Evolutionary conservation across 2,113 vertebrate genomes (phyloP), one percentile per base, ranked within the genome.

Genomic region (Anhinga rufa): DNA sequence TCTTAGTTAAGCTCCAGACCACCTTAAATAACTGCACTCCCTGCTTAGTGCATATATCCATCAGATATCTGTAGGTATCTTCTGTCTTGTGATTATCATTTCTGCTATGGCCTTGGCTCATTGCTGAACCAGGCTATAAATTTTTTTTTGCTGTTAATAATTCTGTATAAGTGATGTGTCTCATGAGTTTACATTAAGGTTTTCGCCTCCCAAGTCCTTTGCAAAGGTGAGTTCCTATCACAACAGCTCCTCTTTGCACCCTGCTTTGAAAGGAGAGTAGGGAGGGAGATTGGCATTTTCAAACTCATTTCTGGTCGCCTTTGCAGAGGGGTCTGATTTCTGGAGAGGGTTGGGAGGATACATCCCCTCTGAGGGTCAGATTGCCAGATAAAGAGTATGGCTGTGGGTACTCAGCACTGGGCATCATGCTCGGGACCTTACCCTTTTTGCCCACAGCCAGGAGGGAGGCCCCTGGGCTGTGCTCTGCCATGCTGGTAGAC

Each of bases 1-100:
- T 97, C 79, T 81, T 77, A 96, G 86, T 93, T 95, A 82, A 92
- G 84, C 38, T 87, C 71, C 58, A 77, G 89, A 95, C 81, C 89
- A 93, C 92, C 95, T 95, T 97, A 95, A 96, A 95, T 86, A 89
- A 62, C 46, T 89, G 46, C 31, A 38, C 10, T 87, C 69, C 34
- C 69, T 65, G 12, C 26, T 82, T 85, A 49, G 20, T 65, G 22
- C n/a, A 9, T 72, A 19, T 42, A 79, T 66, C 46, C 16, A 31
- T n/a, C n/a, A n/a, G n/a, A n/a, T n/a, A n/a, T n/a, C n/a, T n/a
- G n/a, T 32, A 82, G 66, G 49, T 61, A 40, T 72, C 36, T 89
- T 72, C 66, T 84, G 6, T 66, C 38, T 25, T 0, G 0, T 25
- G 26, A 20, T 74, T 49, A 40, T 69, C 20, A 20, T 65, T 91